Conservation (phyloP, 2,113 vertebrate genomes). For the Megaptera novaeangliae region DNA sequence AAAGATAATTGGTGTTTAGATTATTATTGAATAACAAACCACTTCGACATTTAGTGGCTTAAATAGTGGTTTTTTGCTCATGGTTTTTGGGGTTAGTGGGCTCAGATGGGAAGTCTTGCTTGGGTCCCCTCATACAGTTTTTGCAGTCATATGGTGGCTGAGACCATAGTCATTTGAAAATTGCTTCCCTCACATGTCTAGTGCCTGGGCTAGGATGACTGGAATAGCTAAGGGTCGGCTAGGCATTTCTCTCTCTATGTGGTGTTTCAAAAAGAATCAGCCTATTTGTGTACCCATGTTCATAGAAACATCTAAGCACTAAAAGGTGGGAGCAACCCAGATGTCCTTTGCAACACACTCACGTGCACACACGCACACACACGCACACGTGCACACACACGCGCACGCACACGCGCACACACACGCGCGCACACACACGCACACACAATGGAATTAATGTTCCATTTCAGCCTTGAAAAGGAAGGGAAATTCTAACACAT, state of each 20-base stretch:
- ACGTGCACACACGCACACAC: background rate
- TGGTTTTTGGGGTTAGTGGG: background rate
- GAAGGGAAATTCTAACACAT: background rate
- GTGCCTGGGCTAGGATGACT: background rate
- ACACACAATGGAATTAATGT: background rate
- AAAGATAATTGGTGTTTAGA: background rate
- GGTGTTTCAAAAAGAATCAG: background rate
- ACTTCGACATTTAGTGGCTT: background rate
- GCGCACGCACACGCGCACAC: background rate
- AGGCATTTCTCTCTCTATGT: background rate
- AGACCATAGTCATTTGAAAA: background rate
- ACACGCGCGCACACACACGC: background rate
- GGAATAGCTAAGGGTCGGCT: background rate
- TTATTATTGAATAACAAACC: background rate
- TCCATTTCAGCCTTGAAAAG: background rate
- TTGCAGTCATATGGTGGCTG: background rate
- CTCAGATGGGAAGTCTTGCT: background rate
- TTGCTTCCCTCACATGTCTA: background rate
- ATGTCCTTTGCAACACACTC: background rate
- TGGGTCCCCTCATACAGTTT: background rate
- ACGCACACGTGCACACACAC: background rate
- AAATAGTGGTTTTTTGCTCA: background rate
- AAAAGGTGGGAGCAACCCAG: background rate
- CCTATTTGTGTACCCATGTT: background rate
- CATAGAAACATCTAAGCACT: background rate